phyloP scores from a whole-genome alignment of 2,797 vertebrate genomes.

The Gadopsis marmoratus region DNA sequence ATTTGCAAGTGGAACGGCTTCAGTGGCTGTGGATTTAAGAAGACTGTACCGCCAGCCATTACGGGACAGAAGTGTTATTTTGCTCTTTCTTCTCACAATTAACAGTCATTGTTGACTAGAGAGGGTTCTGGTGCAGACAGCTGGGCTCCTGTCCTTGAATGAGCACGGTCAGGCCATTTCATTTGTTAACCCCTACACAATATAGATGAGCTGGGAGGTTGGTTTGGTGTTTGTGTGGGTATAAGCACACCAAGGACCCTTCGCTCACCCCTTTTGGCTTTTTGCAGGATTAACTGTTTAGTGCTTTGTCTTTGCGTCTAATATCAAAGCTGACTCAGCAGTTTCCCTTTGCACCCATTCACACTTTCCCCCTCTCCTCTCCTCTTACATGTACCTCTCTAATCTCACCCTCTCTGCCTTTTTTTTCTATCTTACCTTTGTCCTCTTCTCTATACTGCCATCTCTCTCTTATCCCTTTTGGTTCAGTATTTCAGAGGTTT shows the following conservation, averaged over 20 bases:
- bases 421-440: conserved; percentile 18
- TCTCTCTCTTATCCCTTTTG: conserved; percentile 19
- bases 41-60: conserved; percentile 56
- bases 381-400: conserved; percentile 34
- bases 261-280: conserved; percentile 42
- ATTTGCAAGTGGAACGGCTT: conserved; percentile 82
- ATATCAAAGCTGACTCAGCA: conserved; percentile 79
- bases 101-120: conserved; percentile 56
- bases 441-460: conserved; percentile 3
- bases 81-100: conserved; percentile 61
- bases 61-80: conserved; percentile 57
- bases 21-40: conserved; percentile 69
- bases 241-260: conserved; percentile 41
- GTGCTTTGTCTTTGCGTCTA: conserved; percentile 53
- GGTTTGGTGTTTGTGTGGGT: conserved; percentile 38
- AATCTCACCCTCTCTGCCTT: conserved; percentile 40
- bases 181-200: conserved; percentile 51
- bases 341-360: conserved; percentile 53
- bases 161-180: conserved; percentile 41
- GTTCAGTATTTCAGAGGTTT: conserved; percentile 10
- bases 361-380: conserved; percentile 33
- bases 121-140: conserved; percentile 44
- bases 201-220: conserved; percentile 34
- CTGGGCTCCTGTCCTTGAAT: conserved; percentile 38
- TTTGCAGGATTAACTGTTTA: conserved; percentile 59